A percentile compares a stretch with the other conserved stretches of the same genome.
Evolutionary conservation across 2,797 vertebrate genomes (phyloP).

Genomic region (Bufotes viridis): DNA sequence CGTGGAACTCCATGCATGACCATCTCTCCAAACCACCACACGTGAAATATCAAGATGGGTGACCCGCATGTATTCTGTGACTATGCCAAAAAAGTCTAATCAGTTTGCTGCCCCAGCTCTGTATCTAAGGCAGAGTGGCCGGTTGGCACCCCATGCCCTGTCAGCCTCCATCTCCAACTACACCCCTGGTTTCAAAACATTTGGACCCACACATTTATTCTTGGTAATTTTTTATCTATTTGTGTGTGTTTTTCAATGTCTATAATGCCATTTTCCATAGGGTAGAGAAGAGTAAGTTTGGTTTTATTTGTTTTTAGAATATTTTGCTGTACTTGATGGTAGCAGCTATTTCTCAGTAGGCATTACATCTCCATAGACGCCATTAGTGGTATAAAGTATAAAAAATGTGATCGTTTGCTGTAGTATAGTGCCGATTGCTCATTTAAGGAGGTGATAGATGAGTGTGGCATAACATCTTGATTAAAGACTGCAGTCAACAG

Average conservation of each 20-base stretch:
- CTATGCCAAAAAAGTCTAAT: too few species aligned
- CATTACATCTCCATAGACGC: background rate
- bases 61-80: too few species aligned
- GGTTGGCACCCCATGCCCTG: background rate
- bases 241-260: background rate
- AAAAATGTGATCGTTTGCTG: conserved; percentile 11
- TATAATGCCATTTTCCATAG: background rate
- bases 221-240: background rate
- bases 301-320: background rate
- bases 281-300: background rate
- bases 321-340: background rate
- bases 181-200: background rate
- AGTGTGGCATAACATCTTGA: conserved; percentile 23
- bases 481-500: conserved; percentile 46
- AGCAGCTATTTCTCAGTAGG: background rate
- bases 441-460: conserved; percentile 33
- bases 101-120: too few species aligned
- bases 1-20: too few species aligned
- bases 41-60: too few species aligned
- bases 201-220: too few species aligned
- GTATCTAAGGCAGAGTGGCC: background rate
- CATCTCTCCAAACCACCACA: too few species aligned
- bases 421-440: background rate
- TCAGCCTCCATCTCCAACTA: background rate
- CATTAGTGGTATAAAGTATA: conserved; percentile 24